Conservation (phyloP, 2,888 invertebrate species). For the Teleiodes luculella region DNA sequence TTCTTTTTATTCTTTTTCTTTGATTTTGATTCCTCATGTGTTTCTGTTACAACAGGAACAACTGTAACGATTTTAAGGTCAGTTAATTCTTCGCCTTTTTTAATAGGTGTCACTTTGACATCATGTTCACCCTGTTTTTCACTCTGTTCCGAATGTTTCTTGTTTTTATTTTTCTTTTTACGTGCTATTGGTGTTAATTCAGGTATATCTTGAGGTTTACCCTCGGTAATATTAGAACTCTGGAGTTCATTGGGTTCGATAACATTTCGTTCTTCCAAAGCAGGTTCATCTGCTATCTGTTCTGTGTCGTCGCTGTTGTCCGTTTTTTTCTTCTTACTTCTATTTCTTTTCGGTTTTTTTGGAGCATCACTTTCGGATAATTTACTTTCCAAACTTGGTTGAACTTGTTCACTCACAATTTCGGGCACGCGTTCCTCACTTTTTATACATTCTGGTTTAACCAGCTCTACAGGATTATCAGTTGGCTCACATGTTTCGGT, state of each 20-base stretch:
- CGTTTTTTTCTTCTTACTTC: conserved; percentile 64
- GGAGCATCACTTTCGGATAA: conserved; percentile 42
- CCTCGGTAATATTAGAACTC: conserved; percentile 18
- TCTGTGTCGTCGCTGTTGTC: conserved; percentile 32
- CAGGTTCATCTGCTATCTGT: conserved; percentile 23
- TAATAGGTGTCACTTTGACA: conserved; percentile 4
- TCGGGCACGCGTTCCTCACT: conserved; percentile 35
- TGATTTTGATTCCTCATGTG: conserved; percentile 37
- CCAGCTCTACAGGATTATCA: conserved; percentile 23
- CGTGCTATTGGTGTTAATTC: conserved; percentile 42
- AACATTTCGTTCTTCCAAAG: background rate
- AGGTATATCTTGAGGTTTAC: conserved; percentile 13
- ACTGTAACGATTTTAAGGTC: conserved; percentile 16
- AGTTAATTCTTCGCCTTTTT: conserved; percentile 17
- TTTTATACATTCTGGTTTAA: conserved; percentile 15
- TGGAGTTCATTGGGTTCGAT: conserved; percentile 13
- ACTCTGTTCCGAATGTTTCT: conserved; percentile 34
- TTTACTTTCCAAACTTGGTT: conserved; percentile 21
- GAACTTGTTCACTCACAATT: conserved; percentile 35
- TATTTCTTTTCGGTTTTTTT: conserved; percentile 69
- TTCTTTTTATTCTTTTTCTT: conserved; percentile 69
- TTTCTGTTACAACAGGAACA: conserved; percentile 15
- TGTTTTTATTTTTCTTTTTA: conserved; percentile 64
- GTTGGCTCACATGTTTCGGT: conserved; percentile 23
- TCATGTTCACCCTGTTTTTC: conserved; percentile 14